These are phyloP conservation scores for Solea solea DNA, from an alignment of 2,113 vertebrate species.

Conservation along the genomic window DNA sequence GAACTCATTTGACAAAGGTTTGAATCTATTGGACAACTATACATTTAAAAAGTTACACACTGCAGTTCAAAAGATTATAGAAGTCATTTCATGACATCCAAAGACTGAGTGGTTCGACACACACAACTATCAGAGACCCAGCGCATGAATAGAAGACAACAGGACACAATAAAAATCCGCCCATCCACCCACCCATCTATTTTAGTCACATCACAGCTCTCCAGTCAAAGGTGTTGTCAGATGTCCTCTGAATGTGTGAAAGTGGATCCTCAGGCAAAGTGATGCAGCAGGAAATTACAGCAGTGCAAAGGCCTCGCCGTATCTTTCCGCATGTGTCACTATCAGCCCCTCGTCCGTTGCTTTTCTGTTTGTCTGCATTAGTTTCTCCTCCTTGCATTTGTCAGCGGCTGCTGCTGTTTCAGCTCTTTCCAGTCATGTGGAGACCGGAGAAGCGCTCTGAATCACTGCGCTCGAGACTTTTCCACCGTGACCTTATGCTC, in stretches of 20 bases:
- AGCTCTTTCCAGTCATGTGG: slow-evolving; percentile 11
- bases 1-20: too few relatives aligned
- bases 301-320: slow-evolving; percentile 28
- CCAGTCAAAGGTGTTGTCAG: slow-evolving; percentile 54
- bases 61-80: neutral
- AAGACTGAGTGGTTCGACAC: slow-evolving; percentile 2
- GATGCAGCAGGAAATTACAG: slow-evolving; percentile 50
- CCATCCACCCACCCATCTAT: slow-evolving; percentile 43
- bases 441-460: slow-evolving; percentile 23
- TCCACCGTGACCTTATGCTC: slow-evolving; percentile 41
- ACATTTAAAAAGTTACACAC: too few relatives aligned
- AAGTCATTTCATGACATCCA: neutral
- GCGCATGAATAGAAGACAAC: slow-evolving; percentile 23
- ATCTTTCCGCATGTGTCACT: slow-evolving; percentile 32
- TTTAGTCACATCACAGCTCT: slow-evolving; percentile 38
- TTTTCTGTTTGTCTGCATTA: slow-evolving; percentile 44
- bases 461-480: slow-evolving; percentile 13
- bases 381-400: neutral
- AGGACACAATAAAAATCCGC: slow-evolving; percentile 27
- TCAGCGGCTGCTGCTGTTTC: neutral
- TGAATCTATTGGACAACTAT: too few relatives aligned
- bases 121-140: neutral
- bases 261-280: slow-evolving; percentile 49
- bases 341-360: slow-evolving; percentile 6
- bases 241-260: slow-evolving; percentile 66